Evolutionary conservation across 2,113 vertebrate species (phyloP).

Genomic region (Tetrax tetrax): DNA sequence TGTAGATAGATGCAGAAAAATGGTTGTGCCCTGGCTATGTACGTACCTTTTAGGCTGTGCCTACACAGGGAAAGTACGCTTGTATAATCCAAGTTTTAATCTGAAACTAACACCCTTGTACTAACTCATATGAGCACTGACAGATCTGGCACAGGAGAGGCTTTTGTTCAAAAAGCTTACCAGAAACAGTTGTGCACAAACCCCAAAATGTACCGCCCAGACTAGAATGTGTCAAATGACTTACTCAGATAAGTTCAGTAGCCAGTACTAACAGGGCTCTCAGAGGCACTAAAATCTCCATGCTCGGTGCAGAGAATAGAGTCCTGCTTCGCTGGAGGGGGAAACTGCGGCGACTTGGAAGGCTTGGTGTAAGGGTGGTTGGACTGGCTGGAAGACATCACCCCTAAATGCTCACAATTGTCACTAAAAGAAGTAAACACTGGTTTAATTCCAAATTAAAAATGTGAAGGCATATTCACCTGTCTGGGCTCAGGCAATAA

Average conservation of each 20-base stretch:
- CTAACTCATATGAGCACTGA: background rate
- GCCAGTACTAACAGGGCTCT: background rate
- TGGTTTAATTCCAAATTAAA: background rate
- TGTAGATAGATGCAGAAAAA: background rate
- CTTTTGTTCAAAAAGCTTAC: background rate
- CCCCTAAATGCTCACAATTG: background rate
- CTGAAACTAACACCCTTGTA: background rate
- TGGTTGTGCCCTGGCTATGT: background rate
- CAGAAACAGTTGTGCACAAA: background rate
- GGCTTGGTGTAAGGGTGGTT: background rate
- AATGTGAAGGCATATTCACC: background rate
- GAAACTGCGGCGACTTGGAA: background rate
- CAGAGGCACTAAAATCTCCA: background rate
- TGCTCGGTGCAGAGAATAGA: background rate
- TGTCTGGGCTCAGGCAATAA: background rate
- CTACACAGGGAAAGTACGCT: background rate
- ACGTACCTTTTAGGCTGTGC: background rate
- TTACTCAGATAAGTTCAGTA: background rate
- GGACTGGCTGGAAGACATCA: background rate
- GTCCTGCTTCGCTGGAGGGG: background rate
- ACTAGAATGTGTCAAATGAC: background rate
- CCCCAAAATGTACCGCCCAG: background rate
- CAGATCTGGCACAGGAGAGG: background rate
- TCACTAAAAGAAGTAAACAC: background rate
- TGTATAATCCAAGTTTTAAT: background rate